Evolutionary conservation across 2,797 vertebrate genomes (phyloP), one percentile per base, ranked within the genome.

Genomic region (Champsocephalus gunnari): DNA sequence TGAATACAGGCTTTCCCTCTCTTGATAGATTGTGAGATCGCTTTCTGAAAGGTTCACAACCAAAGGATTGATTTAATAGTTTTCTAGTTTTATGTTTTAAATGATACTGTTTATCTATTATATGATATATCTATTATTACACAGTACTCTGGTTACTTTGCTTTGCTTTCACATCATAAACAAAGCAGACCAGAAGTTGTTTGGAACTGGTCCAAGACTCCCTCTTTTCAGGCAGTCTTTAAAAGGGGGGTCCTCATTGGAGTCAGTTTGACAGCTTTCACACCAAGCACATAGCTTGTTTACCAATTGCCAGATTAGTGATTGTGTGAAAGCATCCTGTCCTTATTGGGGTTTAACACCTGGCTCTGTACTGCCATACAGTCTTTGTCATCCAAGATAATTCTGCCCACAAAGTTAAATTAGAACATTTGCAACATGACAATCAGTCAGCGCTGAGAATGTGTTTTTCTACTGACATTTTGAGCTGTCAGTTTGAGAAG

Each of bases 391-490:
- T 49, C 43, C 28, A 38, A 55, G n/a, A 56, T 57, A 2, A 63
- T 24, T 72, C 62, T 49, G 28, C 0, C 8, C 34, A n/a, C 1
- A 70, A 41, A 12, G 51, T 71, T 59, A 6, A 12, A 1, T 62
- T 64, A 49, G 13, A 64, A 59, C 28, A 28, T 2, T 19, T 62
- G 0, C 28, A 54, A 49, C 41, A 16, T 24, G 56, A 14, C 32
- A 13, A 19, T 55, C 1, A 12, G 51, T 51, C 19, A 2, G 49
- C 3, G 16, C 17, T 32, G 55, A 24, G 24, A 41, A 24, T 58
- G 34, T 43, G 48, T 57, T 59, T 68, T 32, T 71, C 56, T 21
- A 63, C 21, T 59, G 45, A 61, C 54, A 54, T 76, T 75, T 43
- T 12, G 6, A 51, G 58, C 44, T 51, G 49, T 55, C 54, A 19